Conservation (phyloP, 2,797 vertebrate species). For the Erpetoichthys calabaricus region DNA sequence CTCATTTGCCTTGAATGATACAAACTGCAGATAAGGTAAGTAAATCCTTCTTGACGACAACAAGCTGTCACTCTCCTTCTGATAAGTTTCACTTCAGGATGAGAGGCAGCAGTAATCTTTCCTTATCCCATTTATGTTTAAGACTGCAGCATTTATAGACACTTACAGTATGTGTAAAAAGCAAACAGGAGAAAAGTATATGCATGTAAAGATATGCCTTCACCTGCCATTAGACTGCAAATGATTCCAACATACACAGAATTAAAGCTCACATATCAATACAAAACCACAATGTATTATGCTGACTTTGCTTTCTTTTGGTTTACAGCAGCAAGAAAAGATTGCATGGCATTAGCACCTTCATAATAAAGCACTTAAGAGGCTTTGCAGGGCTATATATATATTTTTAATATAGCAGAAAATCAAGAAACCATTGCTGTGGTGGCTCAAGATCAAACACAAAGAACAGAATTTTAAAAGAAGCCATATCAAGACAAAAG, state of each 20-base stretch:
- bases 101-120: not conserved
- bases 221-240: not conserved
- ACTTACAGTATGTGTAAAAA: not conserved
- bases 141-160: not conserved
- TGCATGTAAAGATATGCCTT: not conserved
- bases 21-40: too few relatives aligned
- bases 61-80: too few relatives aligned
- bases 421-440: too few relatives aligned
- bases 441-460: too few relatives aligned
- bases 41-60: too few relatives aligned
- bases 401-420: not conserved
- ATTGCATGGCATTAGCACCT: not conserved
- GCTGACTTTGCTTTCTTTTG: not conserved
- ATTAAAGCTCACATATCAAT: not conserved
- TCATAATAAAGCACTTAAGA: slow-evolving; percentile 1
- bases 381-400: not conserved
- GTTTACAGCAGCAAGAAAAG: not conserved
- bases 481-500: too few relatives aligned
- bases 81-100: too few relatives aligned
- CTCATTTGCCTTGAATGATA: too few relatives aligned
- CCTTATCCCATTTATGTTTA: slow-evolving; percentile 1
- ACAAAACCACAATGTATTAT: not conserved
- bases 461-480: too few relatives aligned
- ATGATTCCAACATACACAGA: not conserved
- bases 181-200: not conserved